Evolutionary conservation across 2,113 vertebrate species (phyloP).

Genomic region (Corythaeola cristata): DNA sequence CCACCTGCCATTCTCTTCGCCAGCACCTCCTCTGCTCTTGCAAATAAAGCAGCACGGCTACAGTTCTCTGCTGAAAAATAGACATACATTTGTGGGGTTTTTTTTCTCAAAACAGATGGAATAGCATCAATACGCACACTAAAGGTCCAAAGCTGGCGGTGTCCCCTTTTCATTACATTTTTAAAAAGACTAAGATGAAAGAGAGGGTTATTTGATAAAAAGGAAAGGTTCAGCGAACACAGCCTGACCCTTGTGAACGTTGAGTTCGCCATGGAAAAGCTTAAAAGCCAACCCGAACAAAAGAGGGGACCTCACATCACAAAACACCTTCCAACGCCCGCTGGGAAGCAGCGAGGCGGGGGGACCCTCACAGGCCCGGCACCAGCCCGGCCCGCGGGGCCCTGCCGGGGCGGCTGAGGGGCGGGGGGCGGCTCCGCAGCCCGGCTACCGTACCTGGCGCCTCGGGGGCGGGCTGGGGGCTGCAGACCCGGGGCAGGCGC

Average conservation of each 20-base stretch:
- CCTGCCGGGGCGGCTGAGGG: too few relatives aligned
- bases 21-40: slow-evolving; percentile 45
- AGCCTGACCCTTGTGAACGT: rapidly evolving
- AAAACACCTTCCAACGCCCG: rapidly evolving
- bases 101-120: neutral
- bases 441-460: neutral
- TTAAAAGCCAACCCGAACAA: rapidly evolving
- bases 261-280: rapidly evolving
- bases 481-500: neutral
- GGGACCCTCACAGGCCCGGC: neutral
- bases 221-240: neutral
- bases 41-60: neutral
- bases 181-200: neutral
- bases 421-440: too few relatives aligned
- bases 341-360: neutral
- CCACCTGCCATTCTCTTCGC: slow-evolving; percentile 38
- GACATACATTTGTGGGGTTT: rapidly evolving
- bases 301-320: neutral
- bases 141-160: neutral
- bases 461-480: too few relatives aligned
- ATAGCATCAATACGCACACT: neutral
- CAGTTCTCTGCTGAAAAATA: slow-evolving; percentile 38
- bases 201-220: neutral
- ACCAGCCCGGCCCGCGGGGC: too few relatives aligned
- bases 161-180: neutral